These are phyloP conservation scores for Sepiola atlantica DNA, from an alignment of 2,888 invertebrate species.

Conservation along the genomic window DNA sequence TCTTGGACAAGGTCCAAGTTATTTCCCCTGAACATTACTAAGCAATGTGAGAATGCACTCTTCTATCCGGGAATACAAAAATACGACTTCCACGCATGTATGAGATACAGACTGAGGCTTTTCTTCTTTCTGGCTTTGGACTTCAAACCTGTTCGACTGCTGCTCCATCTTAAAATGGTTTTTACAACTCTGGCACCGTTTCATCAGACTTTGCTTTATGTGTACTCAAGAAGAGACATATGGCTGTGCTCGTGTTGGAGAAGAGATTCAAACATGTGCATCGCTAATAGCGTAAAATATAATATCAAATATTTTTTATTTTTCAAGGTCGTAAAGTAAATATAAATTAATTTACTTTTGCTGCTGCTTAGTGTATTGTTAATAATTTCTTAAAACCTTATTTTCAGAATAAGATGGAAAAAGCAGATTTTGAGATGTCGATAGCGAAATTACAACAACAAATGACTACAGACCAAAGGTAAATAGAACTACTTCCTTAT, in stretches of 20 bases:
- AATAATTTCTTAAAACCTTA: background rate
- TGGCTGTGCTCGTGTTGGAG: slow-evolving; percentile 48
- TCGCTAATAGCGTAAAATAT: too few species aligned
- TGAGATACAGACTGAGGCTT: too few species aligned
- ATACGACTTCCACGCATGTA: too few species aligned
- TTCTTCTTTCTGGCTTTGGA: background rate
- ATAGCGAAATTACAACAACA: slow-evolving; percentile 72
- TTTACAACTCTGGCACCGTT: background rate
- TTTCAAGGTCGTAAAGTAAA: too few species aligned
- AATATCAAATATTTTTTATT: too few species aligned
- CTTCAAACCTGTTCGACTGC: background rate
- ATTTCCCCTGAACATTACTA: too few species aligned
- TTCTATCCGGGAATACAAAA: too few species aligned
- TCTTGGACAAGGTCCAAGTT: too few species aligned
- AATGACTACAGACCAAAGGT: slow-evolving; percentile 73
- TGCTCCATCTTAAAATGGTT: background rate
- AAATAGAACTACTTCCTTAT: slow-evolving; percentile 48
- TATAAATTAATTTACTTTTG: too few species aligned
- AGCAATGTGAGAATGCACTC: too few species aligned
- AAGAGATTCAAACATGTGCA: too few species aligned
- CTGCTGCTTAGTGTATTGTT: background rate
- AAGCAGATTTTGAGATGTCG: slow-evolving; percentile 73
- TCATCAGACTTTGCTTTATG: background rate
- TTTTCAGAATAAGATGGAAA: slow-evolving; percentile 66
- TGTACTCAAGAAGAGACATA: background rate